Evolutionary conservation across 2,888 invertebrate genomes (phyloP).

Genomic region (Biston stratarius): DNA sequence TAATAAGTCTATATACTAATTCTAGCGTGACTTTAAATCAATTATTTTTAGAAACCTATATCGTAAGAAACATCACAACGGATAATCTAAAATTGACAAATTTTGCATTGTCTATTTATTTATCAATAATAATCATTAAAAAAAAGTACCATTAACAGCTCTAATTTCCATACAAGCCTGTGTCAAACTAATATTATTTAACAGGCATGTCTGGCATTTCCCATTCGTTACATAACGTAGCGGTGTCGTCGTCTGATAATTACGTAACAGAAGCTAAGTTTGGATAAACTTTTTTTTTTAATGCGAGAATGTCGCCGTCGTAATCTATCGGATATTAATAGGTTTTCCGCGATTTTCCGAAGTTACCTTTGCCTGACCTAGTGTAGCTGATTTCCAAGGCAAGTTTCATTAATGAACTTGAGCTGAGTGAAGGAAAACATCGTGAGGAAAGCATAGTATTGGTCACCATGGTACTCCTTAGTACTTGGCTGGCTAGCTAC

Average conservation of each 20-base stretch:
- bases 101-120: neutral
- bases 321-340: too few species aligned
- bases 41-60: neutral
- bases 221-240: slow-evolving; percentile 9
- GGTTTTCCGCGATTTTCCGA: too few species aligned
- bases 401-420: too few species aligned
- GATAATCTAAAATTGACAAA: neutral
- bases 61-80: neutral
- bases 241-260: slow-evolving; percentile 4
- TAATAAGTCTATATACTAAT: too few species aligned
- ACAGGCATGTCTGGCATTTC: slow-evolving; percentile 26
- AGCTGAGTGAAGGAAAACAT: too few species aligned
- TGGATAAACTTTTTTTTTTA: neutral
- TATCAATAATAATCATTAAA: slow-evolving; percentile 5
- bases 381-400: too few species aligned
- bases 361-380: too few species aligned
- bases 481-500: too few species aligned
- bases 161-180: slow-evolving; percentile 15
- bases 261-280: slow-evolving; percentile 7
- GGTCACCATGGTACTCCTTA: too few species aligned
- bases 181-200: slow-evolving; percentile 20
- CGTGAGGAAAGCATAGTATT: too few species aligned
- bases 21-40: too few species aligned
- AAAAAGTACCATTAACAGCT: slow-evolving; percentile 5
- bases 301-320: neutral